phyloP scores from a whole-genome alignment of 2,797 vertebrate genomes.

The Neosilurus hyrtlii region DNA sequence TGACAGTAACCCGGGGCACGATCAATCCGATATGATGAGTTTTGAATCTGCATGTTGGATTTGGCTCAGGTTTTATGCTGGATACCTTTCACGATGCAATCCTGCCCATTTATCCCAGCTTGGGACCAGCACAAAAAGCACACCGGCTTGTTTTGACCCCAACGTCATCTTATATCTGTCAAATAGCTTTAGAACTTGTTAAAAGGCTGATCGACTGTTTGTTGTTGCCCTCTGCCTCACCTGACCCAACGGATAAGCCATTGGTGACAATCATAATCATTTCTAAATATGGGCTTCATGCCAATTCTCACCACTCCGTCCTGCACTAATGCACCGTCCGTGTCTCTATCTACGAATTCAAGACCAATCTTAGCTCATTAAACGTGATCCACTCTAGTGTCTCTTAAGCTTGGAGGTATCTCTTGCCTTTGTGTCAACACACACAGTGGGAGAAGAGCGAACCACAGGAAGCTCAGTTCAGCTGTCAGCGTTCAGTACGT shows the following conservation, averaged over 20 bases:
- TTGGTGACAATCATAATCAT: neutral
- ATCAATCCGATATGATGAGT: too few relatives aligned
- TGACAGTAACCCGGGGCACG: too few relatives aligned
- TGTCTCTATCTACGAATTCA: slow-evolving; percentile 1
- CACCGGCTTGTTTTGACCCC: too few relatives aligned
- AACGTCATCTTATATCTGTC: too few relatives aligned
- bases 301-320: neutral
- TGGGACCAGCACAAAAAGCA: too few relatives aligned
- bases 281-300: neutral
- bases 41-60: too few relatives aligned
- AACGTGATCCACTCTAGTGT: slow-evolving; percentile 29
- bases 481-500: slow-evolving; percentile 11
- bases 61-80: too few relatives aligned
- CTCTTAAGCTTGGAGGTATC: slow-evolving; percentile 18
- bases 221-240: neutral
- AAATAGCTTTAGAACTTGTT: neutral
- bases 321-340: slow-evolving; percentile 8
- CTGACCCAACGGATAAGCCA: neutral
- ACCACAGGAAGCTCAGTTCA: slow-evolving; percentile 31
- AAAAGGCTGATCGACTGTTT: neutral
- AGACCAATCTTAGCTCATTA: slow-evolving; percentile 39
- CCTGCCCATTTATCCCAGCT: too few relatives aligned
- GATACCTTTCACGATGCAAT: too few relatives aligned
- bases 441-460: slow-evolving; percentile 22
- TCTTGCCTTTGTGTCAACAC: slow-evolving; percentile 17